phyloP scores from a whole-genome alignment of 2,888 invertebrate species.

The Mesorhabditis spiculigera region DNA sequence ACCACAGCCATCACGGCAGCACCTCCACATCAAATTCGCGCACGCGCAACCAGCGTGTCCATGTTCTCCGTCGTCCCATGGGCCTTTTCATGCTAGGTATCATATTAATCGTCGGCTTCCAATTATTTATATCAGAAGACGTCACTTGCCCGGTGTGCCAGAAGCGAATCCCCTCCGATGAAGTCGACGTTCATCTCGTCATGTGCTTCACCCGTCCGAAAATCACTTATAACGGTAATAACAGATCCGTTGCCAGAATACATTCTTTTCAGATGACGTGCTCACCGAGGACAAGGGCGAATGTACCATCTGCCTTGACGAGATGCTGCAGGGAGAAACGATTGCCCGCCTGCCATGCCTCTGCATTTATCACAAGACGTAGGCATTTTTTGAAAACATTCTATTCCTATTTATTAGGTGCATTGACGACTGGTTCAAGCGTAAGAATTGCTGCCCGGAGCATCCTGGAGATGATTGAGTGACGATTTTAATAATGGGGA shows the following conservation, averaged over 20 bases:
- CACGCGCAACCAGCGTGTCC: constrained; percentile 25
- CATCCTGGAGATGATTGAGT: constrained; percentile 80
- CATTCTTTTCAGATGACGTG: constrained; percentile 80
- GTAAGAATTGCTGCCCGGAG: constrained; percentile 96
- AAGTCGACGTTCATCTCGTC: constrained; percentile 97
- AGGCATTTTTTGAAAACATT: constrained; percentile 51
- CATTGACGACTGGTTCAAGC: constrained; percentile 98
- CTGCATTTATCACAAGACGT: constrained; percentile 99
- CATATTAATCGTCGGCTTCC: too few relatives aligned
- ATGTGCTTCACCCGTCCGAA: constrained; percentile 99
- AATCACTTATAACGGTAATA: constrained; percentile 93
- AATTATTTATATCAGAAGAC: constrained; percentile 66
- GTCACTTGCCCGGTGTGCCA: constrained; percentile 98
- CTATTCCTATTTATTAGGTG: constrained; percentile 72
- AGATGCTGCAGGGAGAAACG: constrained; percentile 80
- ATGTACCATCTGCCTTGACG: constrained; percentile 97
- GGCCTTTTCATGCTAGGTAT: constrained; percentile 36
- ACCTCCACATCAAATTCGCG: constrained; percentile 11
- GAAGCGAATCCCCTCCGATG: constrained; percentile 94
- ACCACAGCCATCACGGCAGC: neutral
- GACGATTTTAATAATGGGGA: neutral
- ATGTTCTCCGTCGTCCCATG: constrained; percentile 30
- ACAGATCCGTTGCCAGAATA: neutral
- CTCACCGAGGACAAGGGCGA: constrained; percentile 93
- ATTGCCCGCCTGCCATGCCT: constrained; percentile 98